phyloP scores from a whole-genome alignment of 2,888 invertebrate species.

The Chymomyza amoena region DNA sequence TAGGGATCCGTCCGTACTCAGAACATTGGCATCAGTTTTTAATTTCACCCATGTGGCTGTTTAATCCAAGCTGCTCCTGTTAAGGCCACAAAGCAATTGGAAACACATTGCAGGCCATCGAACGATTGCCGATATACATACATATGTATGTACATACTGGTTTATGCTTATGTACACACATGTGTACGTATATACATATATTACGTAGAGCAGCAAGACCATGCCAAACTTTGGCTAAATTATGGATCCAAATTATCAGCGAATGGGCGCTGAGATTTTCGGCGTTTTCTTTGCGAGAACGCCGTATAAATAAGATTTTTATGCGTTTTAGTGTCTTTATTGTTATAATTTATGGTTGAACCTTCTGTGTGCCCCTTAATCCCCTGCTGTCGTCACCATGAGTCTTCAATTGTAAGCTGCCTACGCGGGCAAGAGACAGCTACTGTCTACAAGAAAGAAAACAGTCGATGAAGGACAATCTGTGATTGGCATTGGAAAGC shows the following conservation, averaged over 20 bases:
- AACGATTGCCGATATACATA: constrained; percentile 13
- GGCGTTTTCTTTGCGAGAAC: constrained; percentile 21
- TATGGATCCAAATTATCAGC: constrained; percentile 62
- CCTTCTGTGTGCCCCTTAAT: constrained; percentile 37
- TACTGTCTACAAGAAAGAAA: not conserved
- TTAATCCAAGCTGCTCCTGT: constrained; percentile 17
- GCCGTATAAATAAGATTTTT: constrained; percentile 52
- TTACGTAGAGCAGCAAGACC: not conserved
- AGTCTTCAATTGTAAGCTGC: not conserved
- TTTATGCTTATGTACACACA: not conserved
- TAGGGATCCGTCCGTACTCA: not conserved
- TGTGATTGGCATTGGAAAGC: too few species aligned
- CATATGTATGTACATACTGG: not conserved
- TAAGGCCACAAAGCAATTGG: constrained; percentile 27
- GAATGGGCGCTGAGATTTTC: constrained; percentile 56
- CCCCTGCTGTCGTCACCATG: constrained; percentile 50
- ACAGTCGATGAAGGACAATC: not conserved
- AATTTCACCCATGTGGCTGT: constrained; percentile 54
- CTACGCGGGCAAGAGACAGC: not conserved
- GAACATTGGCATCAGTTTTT: constrained; percentile 45
- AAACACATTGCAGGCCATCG: constrained; percentile 31
- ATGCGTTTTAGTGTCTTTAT: constrained; percentile 52
- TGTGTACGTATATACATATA: not conserved
- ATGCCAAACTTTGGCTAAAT: constrained; percentile 46
- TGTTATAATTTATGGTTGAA: constrained; percentile 61